These are phyloP conservation scores for Pyrrhosoma nymphula DNA, from an alignment of 2,888 invertebrate species.

Conservation along the genomic window DNA sequence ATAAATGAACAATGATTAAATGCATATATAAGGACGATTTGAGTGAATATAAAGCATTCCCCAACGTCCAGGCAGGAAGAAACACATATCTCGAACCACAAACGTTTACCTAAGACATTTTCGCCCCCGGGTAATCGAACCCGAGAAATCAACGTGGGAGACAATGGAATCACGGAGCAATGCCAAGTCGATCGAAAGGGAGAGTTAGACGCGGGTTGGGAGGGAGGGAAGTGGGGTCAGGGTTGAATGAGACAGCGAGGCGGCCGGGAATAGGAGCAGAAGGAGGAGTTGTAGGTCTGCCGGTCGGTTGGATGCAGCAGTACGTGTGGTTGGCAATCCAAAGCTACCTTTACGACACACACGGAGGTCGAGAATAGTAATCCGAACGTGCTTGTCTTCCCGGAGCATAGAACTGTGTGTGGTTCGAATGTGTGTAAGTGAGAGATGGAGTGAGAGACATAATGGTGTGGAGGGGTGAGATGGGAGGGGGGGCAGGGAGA, in stretches of 20 bases:
- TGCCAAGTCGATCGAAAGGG: background rate
- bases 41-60: too few species aligned
- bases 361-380: background rate
- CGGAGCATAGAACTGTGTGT: background rate
- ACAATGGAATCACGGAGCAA: background rate
- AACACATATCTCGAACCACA: too few species aligned
- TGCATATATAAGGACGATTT: too few species aligned
- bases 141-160: background rate
- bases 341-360: constrained; percentile 11
- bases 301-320: background rate
- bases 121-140: background rate
- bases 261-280: background rate
- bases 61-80: too few species aligned
- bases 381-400: background rate
- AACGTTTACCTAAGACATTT: too few species aligned
- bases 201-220: background rate
- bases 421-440: background rate
- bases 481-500: background rate
- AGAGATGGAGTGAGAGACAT: background rate
- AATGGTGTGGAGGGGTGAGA: background rate
- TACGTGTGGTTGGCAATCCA: constrained; percentile 1
- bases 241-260: background rate
- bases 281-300: background rate
- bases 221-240: background rate
- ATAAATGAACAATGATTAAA: too few species aligned